Conservation (phyloP, 2,113 vertebrate genomes). For the Echinops telfairi region DNA sequence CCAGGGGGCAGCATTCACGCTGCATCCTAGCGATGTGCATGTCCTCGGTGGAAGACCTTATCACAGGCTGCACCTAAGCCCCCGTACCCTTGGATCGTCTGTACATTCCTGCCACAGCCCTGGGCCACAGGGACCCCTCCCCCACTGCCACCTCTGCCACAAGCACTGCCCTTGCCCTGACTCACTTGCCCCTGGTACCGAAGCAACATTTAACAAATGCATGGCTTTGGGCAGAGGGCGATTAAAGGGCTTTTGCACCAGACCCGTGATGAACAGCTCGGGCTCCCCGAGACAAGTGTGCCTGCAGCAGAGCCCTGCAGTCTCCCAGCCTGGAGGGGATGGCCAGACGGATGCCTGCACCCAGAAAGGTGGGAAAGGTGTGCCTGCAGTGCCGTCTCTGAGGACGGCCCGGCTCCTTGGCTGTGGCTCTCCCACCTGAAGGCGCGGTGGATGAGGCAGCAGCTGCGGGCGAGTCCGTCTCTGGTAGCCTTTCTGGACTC, state of each 20-base stretch:
- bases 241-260: background rate
- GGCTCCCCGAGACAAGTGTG: background rate
- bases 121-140: background rate
- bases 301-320: background rate
- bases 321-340: background rate
- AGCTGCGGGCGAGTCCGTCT: background rate
- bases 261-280: background rate
- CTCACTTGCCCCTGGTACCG: background rate
- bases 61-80: too few relatives aligned
- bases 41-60: fast-evolving
- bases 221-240: background rate
- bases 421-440: background rate
- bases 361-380: too few relatives aligned
- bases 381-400: background rate
- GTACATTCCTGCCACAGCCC: background rate
- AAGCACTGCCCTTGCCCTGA: background rate
- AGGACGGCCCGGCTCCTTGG: too few relatives aligned
- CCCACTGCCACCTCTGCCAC: background rate
- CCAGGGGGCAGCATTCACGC: background rate
- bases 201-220: background rate
- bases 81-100: background rate
- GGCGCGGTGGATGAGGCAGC: background rate
- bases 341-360: too few relatives aligned
- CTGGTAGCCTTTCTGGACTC: background rate
- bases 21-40: fast-evolving